Conservation (phyloP, 1,140 invertebrate species). For the Bombus confusus region DNA sequence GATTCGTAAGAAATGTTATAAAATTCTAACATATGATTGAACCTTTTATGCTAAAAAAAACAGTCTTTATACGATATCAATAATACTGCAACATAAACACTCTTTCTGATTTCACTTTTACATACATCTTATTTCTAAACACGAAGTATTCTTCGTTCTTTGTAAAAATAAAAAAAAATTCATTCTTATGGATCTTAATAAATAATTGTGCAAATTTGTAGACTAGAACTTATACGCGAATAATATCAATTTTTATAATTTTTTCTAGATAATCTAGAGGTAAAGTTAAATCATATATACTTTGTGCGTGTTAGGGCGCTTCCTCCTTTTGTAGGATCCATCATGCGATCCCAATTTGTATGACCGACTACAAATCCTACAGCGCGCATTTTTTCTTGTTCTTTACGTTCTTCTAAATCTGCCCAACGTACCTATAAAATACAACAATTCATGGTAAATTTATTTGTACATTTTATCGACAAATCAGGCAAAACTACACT, state of each 20-base stretch:
- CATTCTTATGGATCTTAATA: conserved; percentile 1
- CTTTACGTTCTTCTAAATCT: conserved; percentile 95
- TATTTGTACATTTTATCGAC: conserved; percentile 1
- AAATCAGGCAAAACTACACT: conserved; percentile 72
- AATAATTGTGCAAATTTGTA: conserved; percentile 20
- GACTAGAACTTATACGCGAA: conserved; percentile 43
- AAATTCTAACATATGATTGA: conserved; percentile 16
- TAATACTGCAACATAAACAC: conserved; percentile 19
- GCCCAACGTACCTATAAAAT: conserved; percentile 95
- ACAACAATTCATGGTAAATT: conserved; percentile 9
- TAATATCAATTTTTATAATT: conserved; percentile 36
- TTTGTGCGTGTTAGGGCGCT: conserved; percentile 96
- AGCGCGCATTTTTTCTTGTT: conserved; percentile 94
- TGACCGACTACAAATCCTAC: conserved; percentile 98
- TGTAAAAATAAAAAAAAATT: conserved; percentile 25
- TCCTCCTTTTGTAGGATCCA: conserved; percentile 94
- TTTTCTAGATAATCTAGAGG: conserved; percentile 34
- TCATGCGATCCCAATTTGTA: conserved; percentile 97
- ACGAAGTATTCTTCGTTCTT: background rate
- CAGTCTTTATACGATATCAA: background rate
- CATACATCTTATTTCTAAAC: background rate
- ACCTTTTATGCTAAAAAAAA: background rate
- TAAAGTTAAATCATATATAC: conserved; percentile 86
- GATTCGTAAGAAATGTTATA: background rate
- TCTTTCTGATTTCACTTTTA: background rate